These are phyloP conservation scores for Phyllotreta cruciferae DNA, from an alignment of 2,888 invertebrate species.

Conservation along the genomic window DNA sequence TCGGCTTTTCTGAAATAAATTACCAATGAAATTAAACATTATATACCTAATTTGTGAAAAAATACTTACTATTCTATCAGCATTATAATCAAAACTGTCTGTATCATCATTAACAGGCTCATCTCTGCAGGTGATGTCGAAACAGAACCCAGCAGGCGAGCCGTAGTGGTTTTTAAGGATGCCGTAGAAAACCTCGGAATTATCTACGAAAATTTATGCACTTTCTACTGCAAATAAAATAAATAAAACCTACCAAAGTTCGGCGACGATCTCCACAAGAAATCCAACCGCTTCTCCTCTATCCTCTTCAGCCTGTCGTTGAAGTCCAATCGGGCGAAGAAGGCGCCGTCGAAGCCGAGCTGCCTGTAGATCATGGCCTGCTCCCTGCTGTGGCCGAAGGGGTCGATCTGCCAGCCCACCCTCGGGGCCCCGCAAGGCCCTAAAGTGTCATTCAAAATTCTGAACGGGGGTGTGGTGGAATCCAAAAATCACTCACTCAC, in stretches of 20 bases:
- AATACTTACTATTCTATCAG: conserved; percentile 51
- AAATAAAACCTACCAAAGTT: conserved; percentile 60
- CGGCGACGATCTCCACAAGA: conserved; percentile 73
- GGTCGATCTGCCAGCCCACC: conserved; percentile 87
- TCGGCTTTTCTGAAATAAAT: conserved; percentile 4
- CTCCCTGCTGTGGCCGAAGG: conserved; percentile 81
- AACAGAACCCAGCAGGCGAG: conserved; percentile 62
- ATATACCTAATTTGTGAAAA: not conserved
- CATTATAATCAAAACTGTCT: conserved; percentile 65
- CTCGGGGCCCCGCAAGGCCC: conserved; percentile 75
- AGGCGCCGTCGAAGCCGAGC: conserved; percentile 76
- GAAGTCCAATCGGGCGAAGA: conserved; percentile 74
- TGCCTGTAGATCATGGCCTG: conserved; percentile 70
- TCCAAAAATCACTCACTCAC: conserved; percentile 52
- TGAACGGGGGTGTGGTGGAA: conserved; percentile 3
- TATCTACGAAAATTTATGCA: not conserved
- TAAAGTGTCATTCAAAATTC: conserved; percentile 63
- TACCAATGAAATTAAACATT: not conserved
- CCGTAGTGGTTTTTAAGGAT: conserved; percentile 36
- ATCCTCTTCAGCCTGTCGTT: conserved; percentile 68
- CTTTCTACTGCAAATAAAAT: not conserved
- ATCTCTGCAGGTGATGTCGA: conserved; percentile 55
- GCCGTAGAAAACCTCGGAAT: not conserved
- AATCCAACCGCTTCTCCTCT: conserved; percentile 69
- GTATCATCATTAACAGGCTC: conserved; percentile 66